phyloP scores from a whole-genome alignment of 2,113 vertebrate genomes.

The Centrocercus urophasianus region DNA sequence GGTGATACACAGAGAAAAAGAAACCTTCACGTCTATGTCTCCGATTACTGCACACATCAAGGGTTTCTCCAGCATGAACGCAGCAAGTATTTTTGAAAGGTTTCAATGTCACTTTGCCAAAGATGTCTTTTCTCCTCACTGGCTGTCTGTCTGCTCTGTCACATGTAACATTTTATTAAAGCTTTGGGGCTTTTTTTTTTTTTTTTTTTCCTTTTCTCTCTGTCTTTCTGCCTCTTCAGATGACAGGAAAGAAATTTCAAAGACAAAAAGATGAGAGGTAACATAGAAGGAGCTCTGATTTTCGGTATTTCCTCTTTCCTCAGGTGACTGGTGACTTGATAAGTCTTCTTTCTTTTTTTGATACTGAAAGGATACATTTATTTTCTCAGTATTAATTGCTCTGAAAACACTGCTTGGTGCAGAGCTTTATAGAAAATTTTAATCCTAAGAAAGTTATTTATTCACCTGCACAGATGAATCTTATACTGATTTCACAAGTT shows the following conservation, averaged over 20 bases:
- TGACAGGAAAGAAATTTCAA: slow-evolving; percentile 14
- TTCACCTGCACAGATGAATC: not conserved
- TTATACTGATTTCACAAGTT: not conserved
- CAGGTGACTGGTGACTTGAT: not conserved
- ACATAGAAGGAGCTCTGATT: not conserved
- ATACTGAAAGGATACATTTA: not conserved
- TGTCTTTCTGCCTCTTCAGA: not conserved
- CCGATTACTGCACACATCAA: slow-evolving; percentile 11
- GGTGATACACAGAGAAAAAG: not conserved
- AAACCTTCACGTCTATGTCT: not conserved
- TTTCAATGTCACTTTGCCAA: slow-evolving; percentile 28
- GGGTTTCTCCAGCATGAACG: not conserved
- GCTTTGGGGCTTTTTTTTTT: slow-evolving; percentile 7
- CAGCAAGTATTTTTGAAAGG: slow-evolving; percentile 37
- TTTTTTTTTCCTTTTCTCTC: not conserved
- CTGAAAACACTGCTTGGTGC: rapidly evolving
- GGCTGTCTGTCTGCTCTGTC: slow-evolving; percentile 32
- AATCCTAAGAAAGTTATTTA: not conserved
- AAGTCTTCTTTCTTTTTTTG: not conserved
- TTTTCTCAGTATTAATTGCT: not conserved
- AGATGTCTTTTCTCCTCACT: not conserved
- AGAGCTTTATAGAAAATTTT: not conserved
- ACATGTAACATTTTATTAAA: slow-evolving; percentile 51
- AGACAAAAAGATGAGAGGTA: not conserved
- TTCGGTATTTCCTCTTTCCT: not conserved